Conservation (phyloP, 1,140 invertebrate species). For the Bathynomus jamesi region DNA sequence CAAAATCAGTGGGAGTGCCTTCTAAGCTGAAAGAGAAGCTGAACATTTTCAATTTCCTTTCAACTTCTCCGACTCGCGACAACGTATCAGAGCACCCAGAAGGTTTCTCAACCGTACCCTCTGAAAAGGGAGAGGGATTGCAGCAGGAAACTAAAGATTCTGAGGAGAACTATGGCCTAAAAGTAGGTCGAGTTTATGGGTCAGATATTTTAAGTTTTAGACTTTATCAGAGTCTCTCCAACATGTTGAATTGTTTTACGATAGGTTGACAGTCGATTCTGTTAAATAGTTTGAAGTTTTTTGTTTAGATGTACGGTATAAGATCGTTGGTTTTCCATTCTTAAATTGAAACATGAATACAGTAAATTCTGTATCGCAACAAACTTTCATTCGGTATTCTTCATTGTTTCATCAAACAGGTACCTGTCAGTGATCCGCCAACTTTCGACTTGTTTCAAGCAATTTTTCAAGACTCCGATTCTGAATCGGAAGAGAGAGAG, state of each 20-base stretch:
- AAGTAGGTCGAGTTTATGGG: too few relatives aligned
- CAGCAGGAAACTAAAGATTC: neutral
- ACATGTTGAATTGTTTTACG: neutral
- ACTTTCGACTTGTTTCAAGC: constrained; percentile 50
- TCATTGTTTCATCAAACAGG: constrained; percentile 11
- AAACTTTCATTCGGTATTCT: constrained; percentile 32
- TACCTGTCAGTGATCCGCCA: constrained; percentile 40
- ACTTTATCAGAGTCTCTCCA: too few relatives aligned
- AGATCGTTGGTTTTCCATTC: constrained; percentile 34
- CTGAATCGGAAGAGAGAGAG: neutral
- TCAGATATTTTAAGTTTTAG: too few relatives aligned
- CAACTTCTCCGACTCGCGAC: too few relatives aligned
- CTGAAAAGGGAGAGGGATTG: neutral
- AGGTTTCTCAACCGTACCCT: too few relatives aligned
- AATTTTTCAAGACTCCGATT: constrained; percentile 47
- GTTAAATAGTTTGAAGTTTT: constrained; percentile 10
- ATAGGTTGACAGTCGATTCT: neutral
- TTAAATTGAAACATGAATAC: constrained; percentile 38
- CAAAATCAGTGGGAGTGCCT: too few relatives aligned
- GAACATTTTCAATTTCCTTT: neutral
- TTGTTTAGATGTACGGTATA: constrained; percentile 36
- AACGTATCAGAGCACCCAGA: too few relatives aligned
- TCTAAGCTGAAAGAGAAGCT: neutral
- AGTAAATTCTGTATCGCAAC: constrained; percentile 41
- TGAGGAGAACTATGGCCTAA: neutral